phyloP scores from a whole-genome alignment of 53 echinoderm and acorn worm species.

The Stichopus horrens region DNA sequence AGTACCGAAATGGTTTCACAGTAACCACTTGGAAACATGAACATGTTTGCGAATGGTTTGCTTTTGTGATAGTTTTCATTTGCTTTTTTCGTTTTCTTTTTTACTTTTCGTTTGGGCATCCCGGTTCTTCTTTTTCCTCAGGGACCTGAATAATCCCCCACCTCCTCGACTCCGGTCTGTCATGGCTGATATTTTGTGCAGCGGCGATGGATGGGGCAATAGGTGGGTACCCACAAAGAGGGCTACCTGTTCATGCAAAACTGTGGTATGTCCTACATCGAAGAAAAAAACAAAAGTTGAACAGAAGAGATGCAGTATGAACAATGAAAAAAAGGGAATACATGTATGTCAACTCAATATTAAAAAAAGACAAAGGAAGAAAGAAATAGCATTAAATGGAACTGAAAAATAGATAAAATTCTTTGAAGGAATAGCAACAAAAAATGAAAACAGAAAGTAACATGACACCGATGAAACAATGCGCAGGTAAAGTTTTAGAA shows the following conservation, averaged over 20 bases:
- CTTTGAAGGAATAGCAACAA: no score
- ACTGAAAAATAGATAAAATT: no score
- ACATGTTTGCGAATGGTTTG: neutral
- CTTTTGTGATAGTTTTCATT: neutral
- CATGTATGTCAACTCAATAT: neutral
- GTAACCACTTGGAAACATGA: neutral
- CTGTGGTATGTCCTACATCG: conserved; percentile 32
- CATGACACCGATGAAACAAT: no score
- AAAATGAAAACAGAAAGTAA: no score
- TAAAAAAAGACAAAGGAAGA: no score
- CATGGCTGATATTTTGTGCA: conserved; percentile 10
- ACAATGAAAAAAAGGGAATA: neutral
- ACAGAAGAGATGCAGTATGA: conserved; percentile 7
- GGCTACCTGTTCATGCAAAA: conserved; percentile 41
- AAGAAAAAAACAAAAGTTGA: conserved; percentile 34
- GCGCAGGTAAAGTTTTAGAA: no score
- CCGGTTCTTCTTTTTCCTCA: conserved; percentile 33
- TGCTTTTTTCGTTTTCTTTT: neutral
- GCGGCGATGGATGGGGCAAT: conserved; percentile 10
- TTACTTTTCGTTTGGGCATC: conserved; percentile 35
- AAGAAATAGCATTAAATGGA: no score
- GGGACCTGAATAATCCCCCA: conserved; percentile 31
- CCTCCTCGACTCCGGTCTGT: conserved; percentile 32
- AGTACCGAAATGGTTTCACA: neutral
- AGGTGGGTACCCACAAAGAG: conserved; percentile 32